Evolutionary conservation across 1,140 invertebrate species (phyloP).

Genomic region (Drosophila sturtevanti): DNA sequence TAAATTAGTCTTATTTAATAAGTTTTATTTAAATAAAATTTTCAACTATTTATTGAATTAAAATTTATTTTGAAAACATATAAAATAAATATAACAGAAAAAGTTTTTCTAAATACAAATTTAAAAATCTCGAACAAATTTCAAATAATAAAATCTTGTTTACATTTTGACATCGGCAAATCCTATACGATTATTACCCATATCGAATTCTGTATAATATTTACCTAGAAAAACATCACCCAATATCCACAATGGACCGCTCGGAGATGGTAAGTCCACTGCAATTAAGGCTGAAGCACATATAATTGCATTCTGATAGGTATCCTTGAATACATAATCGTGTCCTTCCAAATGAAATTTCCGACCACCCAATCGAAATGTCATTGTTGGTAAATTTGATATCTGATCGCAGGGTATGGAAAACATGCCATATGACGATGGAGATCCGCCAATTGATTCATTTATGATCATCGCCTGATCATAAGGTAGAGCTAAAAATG

Average conservation of each 20-base stretch:
- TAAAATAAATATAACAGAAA: neutral
- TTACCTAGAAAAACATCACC: constrained; percentile 88
- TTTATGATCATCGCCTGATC: constrained; percentile 63
- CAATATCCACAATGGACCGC: constrained; percentile 70
- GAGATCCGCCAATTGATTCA: constrained; percentile 57
- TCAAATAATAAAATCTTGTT: neutral
- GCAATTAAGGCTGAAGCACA: constrained; percentile 68
- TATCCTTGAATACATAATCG: constrained; percentile 69
- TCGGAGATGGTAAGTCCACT: constrained; percentile 63
- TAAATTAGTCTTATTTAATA: too few relatives aligned
- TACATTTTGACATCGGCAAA: constrained; percentile 78
- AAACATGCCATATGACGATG: constrained; percentile 57
- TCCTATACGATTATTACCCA: constrained; percentile 87
- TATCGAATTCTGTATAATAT: constrained; percentile 89
- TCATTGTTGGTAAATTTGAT: constrained; percentile 44
- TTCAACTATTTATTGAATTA: too few relatives aligned
- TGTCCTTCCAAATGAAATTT: constrained; percentile 48
- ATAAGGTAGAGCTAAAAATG: constrained; percentile 87
- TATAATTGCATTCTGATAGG: constrained; percentile 33
- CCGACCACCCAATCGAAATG: constrained; percentile 56
- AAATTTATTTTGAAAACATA: neutral
- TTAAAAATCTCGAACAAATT: neutral
- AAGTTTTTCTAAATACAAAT: neutral
- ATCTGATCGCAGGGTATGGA: constrained; percentile 52
- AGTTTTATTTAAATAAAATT: too few relatives aligned